Conservation (phyloP, 2,797 vertebrate species). For the Crypturellus tataupa region DNA sequence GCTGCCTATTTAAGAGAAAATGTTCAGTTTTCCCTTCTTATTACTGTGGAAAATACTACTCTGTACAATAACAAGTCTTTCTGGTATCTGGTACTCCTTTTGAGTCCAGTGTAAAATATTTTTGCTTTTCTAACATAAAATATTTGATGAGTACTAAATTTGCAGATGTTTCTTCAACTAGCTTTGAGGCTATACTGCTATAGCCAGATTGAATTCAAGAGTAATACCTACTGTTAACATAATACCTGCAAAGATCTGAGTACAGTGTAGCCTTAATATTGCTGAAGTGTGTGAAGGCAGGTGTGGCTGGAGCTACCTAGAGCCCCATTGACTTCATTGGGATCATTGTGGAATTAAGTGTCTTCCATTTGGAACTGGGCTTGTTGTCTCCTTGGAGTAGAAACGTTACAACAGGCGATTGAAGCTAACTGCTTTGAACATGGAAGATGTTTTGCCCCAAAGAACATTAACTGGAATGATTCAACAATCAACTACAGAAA, state of each 20-base stretch:
- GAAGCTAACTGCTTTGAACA: not conserved
- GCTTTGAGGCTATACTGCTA: not conserved
- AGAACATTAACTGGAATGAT: not conserved
- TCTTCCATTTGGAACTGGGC: not conserved
- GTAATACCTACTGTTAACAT: not conserved
- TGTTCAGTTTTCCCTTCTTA: not conserved
- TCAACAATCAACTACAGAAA: not conserved
- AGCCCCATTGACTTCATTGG: slow-evolving; percentile 64
- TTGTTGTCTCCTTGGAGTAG: not conserved
- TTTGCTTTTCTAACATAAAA: not conserved
- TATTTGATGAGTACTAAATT: not conserved
- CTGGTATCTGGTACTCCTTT: not conserved
- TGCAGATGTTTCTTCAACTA: not conserved
- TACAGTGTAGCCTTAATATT: not conserved
- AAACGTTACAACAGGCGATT: not conserved
- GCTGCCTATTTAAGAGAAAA: not conserved
- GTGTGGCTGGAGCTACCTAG: not conserved
- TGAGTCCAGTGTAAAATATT: not conserved
- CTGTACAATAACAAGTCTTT: not conserved
- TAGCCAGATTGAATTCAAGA: not conserved
- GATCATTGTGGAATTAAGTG: slow-evolving; percentile 18
- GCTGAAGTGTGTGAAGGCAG: not conserved
- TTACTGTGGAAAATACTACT: not conserved
- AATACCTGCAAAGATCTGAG: not conserved
- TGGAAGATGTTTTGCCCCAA: not conserved